Conservation (phyloP, 2,888 invertebrate species). For the Halictus ligatus region DNA sequence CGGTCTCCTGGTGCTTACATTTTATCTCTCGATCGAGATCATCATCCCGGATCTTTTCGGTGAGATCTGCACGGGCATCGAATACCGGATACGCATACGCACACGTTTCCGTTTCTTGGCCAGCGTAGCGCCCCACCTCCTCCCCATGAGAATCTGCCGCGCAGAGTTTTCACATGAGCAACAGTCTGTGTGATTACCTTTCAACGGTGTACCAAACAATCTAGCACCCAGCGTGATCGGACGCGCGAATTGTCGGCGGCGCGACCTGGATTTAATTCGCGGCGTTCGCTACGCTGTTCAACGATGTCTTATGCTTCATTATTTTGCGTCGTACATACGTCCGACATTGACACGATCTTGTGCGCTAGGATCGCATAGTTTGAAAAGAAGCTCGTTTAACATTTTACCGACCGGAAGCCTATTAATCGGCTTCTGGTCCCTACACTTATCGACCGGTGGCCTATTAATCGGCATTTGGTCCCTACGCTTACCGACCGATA, state of each 20-base stretch:
- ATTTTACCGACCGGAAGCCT: no score
- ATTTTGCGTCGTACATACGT: not conserved
- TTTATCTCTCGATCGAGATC: not conserved
- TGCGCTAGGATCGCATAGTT: not conserved
- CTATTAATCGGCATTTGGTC: no score
- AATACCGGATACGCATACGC: not conserved
- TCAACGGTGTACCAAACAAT: conserved; percentile 32
- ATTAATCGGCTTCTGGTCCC: no score
- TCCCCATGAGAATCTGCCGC: conserved; percentile 53
- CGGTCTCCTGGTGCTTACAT: not conserved
- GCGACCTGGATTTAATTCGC: conserved; percentile 42
- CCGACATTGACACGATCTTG: not conserved
- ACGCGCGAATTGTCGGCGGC: conserved; percentile 42
- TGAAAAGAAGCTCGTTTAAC: not conserved
- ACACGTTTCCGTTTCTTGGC: not conserved
- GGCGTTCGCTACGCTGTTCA: conserved; percentile 23
- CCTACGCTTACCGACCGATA: no score
- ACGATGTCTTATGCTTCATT: not conserved
- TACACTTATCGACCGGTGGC: no score
- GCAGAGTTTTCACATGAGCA: conserved; percentile 50
- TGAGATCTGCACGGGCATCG: not conserved
- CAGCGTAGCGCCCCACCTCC: not conserved
- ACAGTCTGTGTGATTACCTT: conserved; percentile 42
- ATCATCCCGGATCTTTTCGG: not conserved
- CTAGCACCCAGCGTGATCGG: conserved; percentile 31